These are phyloP conservation scores for Tetramorium parvispinum DNA, from an alignment of 1,140 invertebrate genomes.

Conservation along the genomic window DNA sequence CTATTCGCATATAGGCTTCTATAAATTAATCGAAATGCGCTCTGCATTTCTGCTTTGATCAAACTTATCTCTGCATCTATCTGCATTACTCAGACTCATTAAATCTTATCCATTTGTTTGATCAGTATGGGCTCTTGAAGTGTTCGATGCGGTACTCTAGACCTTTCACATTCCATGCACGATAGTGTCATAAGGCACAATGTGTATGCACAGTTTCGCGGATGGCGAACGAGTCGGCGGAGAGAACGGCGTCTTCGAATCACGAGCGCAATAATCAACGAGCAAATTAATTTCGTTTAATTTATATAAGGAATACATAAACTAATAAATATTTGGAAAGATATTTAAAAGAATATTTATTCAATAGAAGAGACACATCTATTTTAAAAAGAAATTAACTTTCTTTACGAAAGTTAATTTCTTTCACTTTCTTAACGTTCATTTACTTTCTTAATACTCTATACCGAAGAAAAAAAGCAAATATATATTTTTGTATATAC, in stretches of 20 bases:
- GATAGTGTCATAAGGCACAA: slow-evolving; percentile 65
- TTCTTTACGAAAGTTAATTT: background rate
- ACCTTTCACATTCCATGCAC: slow-evolving; percentile 71
- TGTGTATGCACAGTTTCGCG: slow-evolving; percentile 22
- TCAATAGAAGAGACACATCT: background rate
- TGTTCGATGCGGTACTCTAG: slow-evolving; percentile 55
- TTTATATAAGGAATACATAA: background rate
- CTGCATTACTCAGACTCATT: slow-evolving; percentile 35
- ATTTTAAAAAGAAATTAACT: background rate
- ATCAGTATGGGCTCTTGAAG: slow-evolving; percentile 12
- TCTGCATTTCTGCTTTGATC: background rate
- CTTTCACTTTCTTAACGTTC: too few species aligned
- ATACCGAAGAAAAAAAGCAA: background rate
- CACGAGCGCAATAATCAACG: background rate
- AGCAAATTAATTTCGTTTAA: background rate
- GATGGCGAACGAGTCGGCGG: slow-evolving; percentile 26
- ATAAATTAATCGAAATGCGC: slow-evolving; percentile 21
- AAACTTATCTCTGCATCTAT: slow-evolving; percentile 9
- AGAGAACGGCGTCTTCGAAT: slow-evolving; percentile 37
- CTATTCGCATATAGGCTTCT: background rate
- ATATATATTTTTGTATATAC: background rate
- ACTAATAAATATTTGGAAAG: background rate
- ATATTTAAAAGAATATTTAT: background rate
- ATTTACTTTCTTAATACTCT: too few species aligned
- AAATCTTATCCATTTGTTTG: slow-evolving; percentile 52